Percentiles rank a stretch among this genome's conserved stretches.
phyloP scores from a whole-genome alignment of 2,888 invertebrate species.

The Geophilus truncorum region DNA sequence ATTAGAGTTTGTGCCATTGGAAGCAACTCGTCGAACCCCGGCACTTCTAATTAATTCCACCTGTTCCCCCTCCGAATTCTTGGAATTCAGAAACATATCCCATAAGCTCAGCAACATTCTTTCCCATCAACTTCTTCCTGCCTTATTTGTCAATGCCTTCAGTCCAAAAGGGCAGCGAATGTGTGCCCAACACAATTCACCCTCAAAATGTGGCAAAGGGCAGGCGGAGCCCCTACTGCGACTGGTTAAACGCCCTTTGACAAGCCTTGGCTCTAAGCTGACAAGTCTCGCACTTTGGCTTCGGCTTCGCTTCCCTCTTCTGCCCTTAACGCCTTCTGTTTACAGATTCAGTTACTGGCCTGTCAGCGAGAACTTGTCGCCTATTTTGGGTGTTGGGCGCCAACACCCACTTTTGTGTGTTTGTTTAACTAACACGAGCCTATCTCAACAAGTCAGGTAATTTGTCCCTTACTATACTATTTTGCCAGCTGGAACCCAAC shows the following conservation, averaged over 20 bases:
- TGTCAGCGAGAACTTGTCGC: neutral
- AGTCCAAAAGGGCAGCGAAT: slow-evolving; percentile 10
- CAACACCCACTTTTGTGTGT: slow-evolving; percentile 11
- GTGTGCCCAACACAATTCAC: slow-evolving; percentile 15
- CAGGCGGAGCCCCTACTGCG: slow-evolving; percentile 7
- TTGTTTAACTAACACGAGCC: neutral
- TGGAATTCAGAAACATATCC: neutral
- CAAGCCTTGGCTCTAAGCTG: slow-evolving; percentile 10
- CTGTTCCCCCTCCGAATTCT: neutral
- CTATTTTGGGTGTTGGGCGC: neutral
- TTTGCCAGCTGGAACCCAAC: neutral
- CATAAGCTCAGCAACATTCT: slow-evolving; percentile 1
- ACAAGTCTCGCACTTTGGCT: slow-evolving; percentile 10
- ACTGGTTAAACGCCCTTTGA: slow-evolving; percentile 15
- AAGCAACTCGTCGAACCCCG: neutral
- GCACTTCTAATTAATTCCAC: neutral
- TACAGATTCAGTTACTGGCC: slow-evolving; percentile 15
- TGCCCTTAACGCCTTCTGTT: slow-evolving; percentile 15
- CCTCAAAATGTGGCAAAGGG: slow-evolving; percentile 15
- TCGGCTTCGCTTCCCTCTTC: neutral
- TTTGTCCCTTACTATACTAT: neutral
- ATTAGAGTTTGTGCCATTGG: neutral
- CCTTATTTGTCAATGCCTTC: neutral
- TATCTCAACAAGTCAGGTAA: slow-evolving; percentile 1
- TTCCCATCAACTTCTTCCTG: neutral